These are phyloP conservation scores for Cossypha dichroa DNA, from an alignment of 2,797 vertebrate genomes.

Conservation along the genomic window DNA sequence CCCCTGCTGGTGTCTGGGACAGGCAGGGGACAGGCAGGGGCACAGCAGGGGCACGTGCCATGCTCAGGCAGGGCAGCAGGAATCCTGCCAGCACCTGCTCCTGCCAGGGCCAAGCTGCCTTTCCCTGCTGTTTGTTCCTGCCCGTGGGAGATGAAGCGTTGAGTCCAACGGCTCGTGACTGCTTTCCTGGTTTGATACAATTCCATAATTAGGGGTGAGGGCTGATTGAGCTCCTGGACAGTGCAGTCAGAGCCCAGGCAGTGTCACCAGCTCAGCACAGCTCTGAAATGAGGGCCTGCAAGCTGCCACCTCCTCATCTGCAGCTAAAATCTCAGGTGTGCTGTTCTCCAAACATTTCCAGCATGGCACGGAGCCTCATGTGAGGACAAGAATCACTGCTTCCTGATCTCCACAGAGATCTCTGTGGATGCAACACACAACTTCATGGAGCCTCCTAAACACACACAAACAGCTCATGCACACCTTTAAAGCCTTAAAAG, in stretches of 20 bases:
- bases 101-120: neutral
- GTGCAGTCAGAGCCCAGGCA: neutral
- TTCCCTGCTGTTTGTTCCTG: neutral
- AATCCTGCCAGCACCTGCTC: neutral
- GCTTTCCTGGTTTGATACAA: neutral
- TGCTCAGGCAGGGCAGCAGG: neutral
- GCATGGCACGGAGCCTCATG: neutral
- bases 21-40: neutral
- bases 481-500: neutral
- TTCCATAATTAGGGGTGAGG: neutral
- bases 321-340: slow-evolving; percentile 22
- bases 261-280: neutral
- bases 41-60: neutral
- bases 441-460: neutral
- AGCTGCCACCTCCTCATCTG: slow-evolving; percentile 9
- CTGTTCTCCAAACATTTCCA: neutral
- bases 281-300: neutral
- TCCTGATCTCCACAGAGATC: neutral
- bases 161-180: neutral
- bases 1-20: neutral
- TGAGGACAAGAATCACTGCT: slow-evolving; percentile 27
- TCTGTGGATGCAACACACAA: neutral
- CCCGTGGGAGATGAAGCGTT: neutral
- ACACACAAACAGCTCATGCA: neutral
- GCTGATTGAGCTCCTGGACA: neutral